Base-by-base conservation (phyloP, 1,140 invertebrate species). In the Gonioctena quinquepunctata region DNA sequence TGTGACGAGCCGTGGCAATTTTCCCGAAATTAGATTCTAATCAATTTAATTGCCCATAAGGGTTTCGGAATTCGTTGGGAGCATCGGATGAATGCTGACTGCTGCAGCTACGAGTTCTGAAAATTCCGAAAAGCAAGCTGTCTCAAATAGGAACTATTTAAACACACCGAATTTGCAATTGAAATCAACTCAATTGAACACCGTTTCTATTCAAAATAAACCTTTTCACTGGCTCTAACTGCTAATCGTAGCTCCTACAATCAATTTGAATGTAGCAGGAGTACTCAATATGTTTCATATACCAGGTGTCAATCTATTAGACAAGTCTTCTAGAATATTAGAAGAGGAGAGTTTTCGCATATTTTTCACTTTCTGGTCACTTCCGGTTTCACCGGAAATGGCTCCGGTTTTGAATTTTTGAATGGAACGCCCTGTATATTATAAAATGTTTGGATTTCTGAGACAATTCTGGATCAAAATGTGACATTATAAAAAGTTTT, bases 111-210 rank as follows among this genome's bases (percentile, higher is more conserved):
- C 42, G 23, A 49, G 33, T 60, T 33, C 33, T 68, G 61, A 56
- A 69, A 69, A 69, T 54, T 54, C 13, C 60, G 23, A 33, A 56
- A 69, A 64, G 60, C 33, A 42, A 42, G 33, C 33, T 42, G 25
- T 66, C 63, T 70, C 63, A 63, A 68, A 71, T 61, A 63, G 65
- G 42, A 68, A 71, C 69, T 61, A 60, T 71, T 71, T 66, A 71
- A 71, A 71, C 19, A 49, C 63, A 27, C 68, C 49, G 57, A 66
- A 71, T 71, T 71, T 71, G 69, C 69, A 71, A 71, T 71, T 66
- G 69, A 71, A 71, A 71, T 71, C 69, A 66, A 71, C 54, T 66
- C 69, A 71, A 71, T 71, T 71, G 69, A 71, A 71, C 69, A 71
- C 64, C 63, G 65, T 71, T 71, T 66, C 69, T 66, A 71, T 71